Conservation (phyloP, 2,888 invertebrate genomes). For the Drosophila incognita region DNA sequence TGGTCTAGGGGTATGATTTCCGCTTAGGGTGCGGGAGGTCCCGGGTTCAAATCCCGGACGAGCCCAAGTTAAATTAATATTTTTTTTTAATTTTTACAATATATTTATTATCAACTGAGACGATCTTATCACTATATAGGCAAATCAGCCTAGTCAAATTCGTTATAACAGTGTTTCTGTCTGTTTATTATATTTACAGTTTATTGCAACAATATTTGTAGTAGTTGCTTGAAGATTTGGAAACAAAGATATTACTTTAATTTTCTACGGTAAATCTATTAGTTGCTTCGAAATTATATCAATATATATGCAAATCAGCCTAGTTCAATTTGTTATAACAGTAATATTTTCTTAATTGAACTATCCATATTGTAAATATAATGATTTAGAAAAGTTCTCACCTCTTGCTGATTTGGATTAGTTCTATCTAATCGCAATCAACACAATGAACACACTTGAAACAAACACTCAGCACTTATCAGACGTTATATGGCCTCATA, state of each 20-base stretch:
- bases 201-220: background rate
- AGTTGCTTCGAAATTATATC: background rate
- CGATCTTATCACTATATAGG: background rate
- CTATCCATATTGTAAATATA: too few species aligned
- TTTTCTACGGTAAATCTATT: too few species aligned
- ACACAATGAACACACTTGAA: background rate
- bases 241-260: too few species aligned
- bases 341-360: background rate
- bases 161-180: background rate
- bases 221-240: background rate
- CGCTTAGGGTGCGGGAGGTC: conserved; percentile 86
- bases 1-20: conserved; percentile 86
- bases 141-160: background rate
- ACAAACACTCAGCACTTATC: conserved; percentile 24
- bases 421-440: background rate
- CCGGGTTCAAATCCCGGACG: conserved; percentile 86
- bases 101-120: conserved; percentile 26
- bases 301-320: background rate
- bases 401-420: too few species aligned
- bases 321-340: background rate
- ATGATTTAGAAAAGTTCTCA: background rate
- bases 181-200: background rate
- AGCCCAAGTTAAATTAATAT: conserved; percentile 75
- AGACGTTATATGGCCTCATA: conserved; percentile 32
- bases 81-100: background rate